Conservation (phyloP, 2,888 invertebrate species). For the Hirtodrosophila histrioides region DNA sequence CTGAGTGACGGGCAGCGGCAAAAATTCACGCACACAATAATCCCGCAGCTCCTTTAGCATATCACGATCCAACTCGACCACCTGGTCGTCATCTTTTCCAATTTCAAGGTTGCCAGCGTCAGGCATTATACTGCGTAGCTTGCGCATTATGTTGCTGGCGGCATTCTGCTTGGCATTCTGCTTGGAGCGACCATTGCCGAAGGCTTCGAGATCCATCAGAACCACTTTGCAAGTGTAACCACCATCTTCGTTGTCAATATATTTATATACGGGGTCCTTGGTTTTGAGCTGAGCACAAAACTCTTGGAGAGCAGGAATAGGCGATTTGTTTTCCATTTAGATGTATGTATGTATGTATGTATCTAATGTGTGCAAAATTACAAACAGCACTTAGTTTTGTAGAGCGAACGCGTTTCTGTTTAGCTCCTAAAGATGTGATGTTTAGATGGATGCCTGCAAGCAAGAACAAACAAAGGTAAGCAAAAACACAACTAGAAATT, state of each 20-base stretch:
- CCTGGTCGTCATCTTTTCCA: neutral
- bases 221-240: conserved; percentile 79
- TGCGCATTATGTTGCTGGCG: conserved; percentile 83
- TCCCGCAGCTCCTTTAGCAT: conserved; percentile 81
- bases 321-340: conserved; percentile 79
- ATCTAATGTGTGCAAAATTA: no score
- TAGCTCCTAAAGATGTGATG: no score
- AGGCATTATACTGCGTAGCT: conserved; percentile 76
- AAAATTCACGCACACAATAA: conserved; percentile 81
- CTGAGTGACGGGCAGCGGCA: conserved; percentile 82
- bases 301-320: conserved; percentile 82
- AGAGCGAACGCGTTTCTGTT: no score
- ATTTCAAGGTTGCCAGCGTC: no score
- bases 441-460: no score
- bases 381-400: no score
- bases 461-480: no score
- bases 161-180: conserved; percentile 84
- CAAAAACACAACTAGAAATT: no score
- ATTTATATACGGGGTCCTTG: conserved; percentile 71
- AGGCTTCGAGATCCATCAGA: conserved; percentile 81
- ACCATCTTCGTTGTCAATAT: conserved; percentile 70
- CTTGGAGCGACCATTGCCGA: conserved; percentile 85
- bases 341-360: no score
- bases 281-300: conserved; percentile 78
- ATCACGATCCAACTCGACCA: conserved; percentile 68